Evolutionary conservation across 1,140 invertebrate genomes (phyloP), one percentile per base, ranked within the genome.

Genomic region (Forficula auricularia): DNA sequence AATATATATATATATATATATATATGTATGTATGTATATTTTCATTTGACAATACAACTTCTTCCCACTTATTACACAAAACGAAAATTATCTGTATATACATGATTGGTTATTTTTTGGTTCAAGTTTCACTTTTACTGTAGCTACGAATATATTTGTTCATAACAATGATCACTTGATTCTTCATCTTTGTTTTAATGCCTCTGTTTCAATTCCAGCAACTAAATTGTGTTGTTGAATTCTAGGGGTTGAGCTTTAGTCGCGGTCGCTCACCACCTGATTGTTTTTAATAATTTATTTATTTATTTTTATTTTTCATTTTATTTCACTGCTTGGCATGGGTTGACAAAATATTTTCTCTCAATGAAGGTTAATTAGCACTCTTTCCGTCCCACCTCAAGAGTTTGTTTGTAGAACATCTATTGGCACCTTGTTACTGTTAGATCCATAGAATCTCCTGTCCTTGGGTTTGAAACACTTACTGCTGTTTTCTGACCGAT

Each of bases 141-240:
- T 48, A 48, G 47, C 33, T 45, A 45, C 22, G 41, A 48, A 42
- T 19, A 38, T 43, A 36, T 43, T 19, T 43, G 36, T 43, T 45
- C 22, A 42, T 36, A 40, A 46, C 40, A 46, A 45, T 44, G 32
- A 38, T 35, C 47, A 48, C 44, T 45, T 45, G 39, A 45, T 48
- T 48, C 37, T 32, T 43, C 40, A 47, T 45, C 38, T 48, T 45
- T 48, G 39, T 48, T 45, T 48, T 45, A 45, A 48, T 45, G 43
- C 43, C 40, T 48, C 40, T 48, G 45, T 48, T 45, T 48, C 44
- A 48, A 41, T 48, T 48, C 39, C 47, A 48, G 47, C 47, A 16
- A 45, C 22, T 48, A 48, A 48, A 42, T 48, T 40, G 22, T 44
- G 38, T 48, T 44, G 38, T 34, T 42, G 30, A 45, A 34, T 45